These are phyloP conservation scores for Agelastica alni DNA, from an alignment of 2,888 invertebrate species.

Conservation along the genomic window DNA sequence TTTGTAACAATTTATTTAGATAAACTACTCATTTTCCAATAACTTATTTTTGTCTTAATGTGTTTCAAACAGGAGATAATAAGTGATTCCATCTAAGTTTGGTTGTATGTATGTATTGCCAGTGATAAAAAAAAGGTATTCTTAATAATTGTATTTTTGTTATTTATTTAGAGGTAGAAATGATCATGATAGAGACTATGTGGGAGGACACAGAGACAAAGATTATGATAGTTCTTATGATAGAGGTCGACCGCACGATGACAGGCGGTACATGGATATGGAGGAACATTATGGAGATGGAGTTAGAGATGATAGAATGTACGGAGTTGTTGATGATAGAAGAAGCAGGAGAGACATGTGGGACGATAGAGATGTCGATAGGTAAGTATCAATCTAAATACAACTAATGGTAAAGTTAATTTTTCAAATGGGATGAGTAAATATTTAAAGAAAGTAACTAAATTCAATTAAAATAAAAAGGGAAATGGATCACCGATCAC, in stretches of 20 bases:
- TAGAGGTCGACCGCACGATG: constrained; percentile 53
- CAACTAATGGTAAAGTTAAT: too few relatives aligned
- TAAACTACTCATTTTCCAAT: too few relatives aligned
- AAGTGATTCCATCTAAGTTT: too few relatives aligned
- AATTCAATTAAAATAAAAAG: too few relatives aligned
- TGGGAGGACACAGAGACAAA: constrained; percentile 48
- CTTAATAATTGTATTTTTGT: too few relatives aligned
- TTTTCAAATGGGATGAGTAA: too few relatives aligned
- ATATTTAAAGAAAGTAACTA: too few relatives aligned
- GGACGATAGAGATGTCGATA: constrained; percentile 50
- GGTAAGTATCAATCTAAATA: constrained; percentile 38
- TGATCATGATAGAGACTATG: constrained; percentile 51
- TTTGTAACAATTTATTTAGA: too few relatives aligned
- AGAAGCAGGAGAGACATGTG: constrained; percentile 50
- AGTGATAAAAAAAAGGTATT: too few relatives aligned
- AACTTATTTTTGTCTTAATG: too few relatives aligned
- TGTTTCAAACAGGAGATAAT: too few relatives aligned
- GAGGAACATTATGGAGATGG: constrained; percentile 51
- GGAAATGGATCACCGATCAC: constrained; percentile 45
- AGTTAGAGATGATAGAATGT: constrained; percentile 50
- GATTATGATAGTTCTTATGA: constrained; percentile 57
- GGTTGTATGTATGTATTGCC: too few relatives aligned
- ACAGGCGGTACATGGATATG: constrained; percentile 53
- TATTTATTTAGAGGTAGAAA: constrained; percentile 33
- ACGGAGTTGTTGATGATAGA: constrained; percentile 51